phyloP scores from a whole-genome alignment of 2,888 invertebrate genomes.

The Phania funesta region DNA sequence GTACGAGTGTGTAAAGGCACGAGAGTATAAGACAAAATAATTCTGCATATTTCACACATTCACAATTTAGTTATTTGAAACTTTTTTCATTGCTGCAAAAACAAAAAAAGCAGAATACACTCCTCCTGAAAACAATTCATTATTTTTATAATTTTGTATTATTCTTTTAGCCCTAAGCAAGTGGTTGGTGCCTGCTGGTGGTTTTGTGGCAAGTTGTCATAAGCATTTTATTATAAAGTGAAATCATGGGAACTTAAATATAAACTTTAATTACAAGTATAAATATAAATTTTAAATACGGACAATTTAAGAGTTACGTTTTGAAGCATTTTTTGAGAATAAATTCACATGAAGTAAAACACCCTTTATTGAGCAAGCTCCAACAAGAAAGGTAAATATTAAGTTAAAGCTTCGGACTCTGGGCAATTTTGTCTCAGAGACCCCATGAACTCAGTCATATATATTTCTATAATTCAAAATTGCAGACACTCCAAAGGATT shows the following conservation, averaged over 20 bases:
- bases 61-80: slow-evolving; percentile 3
- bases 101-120: background rate
- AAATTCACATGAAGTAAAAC: too few species aligned
- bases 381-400: too few species aligned
- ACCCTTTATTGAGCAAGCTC: too few species aligned
- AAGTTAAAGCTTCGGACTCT: too few species aligned
- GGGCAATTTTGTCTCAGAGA: too few species aligned
- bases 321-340: background rate
- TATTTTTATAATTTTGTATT: slow-evolving; percentile 9
- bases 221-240: slow-evolving; percentile 53
- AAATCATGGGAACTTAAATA: slow-evolving; percentile 48
- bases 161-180: slow-evolving; percentile 8
- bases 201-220: slow-evolving; percentile 56
- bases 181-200: slow-evolving; percentile 40
- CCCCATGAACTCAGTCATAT: too few species aligned
- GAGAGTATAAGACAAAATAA: background rate
- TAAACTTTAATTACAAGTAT: slow-evolving; percentile 35
- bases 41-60: background rate
- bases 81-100: background rate
- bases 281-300: slow-evolving; percentile 2
- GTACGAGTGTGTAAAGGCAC: background rate
- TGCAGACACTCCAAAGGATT: too few species aligned
- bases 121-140: slow-evolving; percentile 36
- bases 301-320: background rate
- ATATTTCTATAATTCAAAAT: too few species aligned